phyloP scores from a whole-genome alignment of 2,888 invertebrate species.

The Ellobium chinense region DNA sequence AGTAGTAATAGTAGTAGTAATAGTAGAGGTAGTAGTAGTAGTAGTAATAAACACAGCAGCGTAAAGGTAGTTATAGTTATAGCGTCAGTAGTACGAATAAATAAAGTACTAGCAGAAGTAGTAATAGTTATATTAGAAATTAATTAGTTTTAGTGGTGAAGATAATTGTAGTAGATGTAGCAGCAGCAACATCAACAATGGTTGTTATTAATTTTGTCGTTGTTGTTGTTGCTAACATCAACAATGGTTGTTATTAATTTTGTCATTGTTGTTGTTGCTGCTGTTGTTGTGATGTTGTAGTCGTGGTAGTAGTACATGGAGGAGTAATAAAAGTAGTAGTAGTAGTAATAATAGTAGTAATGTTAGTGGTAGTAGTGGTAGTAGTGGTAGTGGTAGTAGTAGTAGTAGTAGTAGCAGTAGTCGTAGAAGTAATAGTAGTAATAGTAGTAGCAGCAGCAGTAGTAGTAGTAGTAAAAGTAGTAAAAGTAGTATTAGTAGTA shows the following conservation, averaged over 20 bases:
- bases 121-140: not conserved
- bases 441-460: slow-evolving; percentile 18
- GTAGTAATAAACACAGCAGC: not conserved
- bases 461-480: slow-evolving; percentile 24
- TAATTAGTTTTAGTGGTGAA: not conserved
- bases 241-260: not conserved
- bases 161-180: not conserved
- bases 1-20: slow-evolving; percentile 25
- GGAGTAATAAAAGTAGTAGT: slow-evolving; percentile 2
- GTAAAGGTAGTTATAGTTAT: not conserved
- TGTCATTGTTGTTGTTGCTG: too few species aligned
- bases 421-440: slow-evolving; percentile 2
- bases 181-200: not conserved
- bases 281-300: too few species aligned
- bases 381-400: slow-evolving; percentile 9
- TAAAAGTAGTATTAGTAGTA: slow-evolving; percentile 11
- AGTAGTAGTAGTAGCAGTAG: slow-evolving; percentile 11
- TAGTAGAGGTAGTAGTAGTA: slow-evolving; percentile 14
- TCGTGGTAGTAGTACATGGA: too few species aligned
- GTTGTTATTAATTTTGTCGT: not conserved
- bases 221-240: not conserved
- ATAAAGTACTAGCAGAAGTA: not conserved
- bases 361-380: not conserved
- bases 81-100: not conserved
- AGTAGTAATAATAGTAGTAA: not conserved